These are phyloP conservation scores for Lepas anatifera DNA, from an alignment of 2,888 invertebrate genomes.

Conservation along the genomic window DNA sequence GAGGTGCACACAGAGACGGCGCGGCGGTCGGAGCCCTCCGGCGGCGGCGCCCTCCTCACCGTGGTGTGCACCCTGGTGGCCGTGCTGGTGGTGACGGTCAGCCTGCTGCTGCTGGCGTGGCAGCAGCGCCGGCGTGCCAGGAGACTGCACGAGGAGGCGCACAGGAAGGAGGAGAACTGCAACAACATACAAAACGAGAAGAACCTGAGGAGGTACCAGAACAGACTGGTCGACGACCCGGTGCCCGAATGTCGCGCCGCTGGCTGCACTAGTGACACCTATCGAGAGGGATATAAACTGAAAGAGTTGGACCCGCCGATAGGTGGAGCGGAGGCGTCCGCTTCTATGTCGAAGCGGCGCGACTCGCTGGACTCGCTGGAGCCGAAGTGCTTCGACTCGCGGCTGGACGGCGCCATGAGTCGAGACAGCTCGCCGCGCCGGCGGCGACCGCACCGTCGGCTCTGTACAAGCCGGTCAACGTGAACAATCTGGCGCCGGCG, in stretches of 20 bases:
- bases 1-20: conserved; percentile 67
- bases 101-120: conserved; percentile 27
- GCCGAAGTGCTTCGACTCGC: neutral
- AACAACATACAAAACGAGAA: conserved; percentile 81
- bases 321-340: neutral
- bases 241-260: conserved; percentile 32
- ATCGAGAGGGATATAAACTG: neutral
- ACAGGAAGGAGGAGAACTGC: conserved; percentile 46
- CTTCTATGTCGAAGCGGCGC: neutral
- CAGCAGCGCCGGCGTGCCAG: neutral
- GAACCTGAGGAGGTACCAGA: conserved; percentile 62
- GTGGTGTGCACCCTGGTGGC: neutral
- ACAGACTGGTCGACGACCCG: conserved; percentile 55
- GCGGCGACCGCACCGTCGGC: neutral
- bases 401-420: neutral
- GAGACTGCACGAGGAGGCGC: neutral
- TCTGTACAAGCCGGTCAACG: neutral
- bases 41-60: conserved; percentile 1
- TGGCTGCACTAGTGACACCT: conserved; percentile 10
- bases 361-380: neutral
- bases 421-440: too few relatives aligned
- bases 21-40: conserved; percentile 41
- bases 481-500: conserved; percentile 9
- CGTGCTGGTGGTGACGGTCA: conserved; percentile 15
- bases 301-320: neutral